Base-by-base conservation (phyloP, 1,140 invertebrate genomes). In the Whitmania pigra region DNA sequence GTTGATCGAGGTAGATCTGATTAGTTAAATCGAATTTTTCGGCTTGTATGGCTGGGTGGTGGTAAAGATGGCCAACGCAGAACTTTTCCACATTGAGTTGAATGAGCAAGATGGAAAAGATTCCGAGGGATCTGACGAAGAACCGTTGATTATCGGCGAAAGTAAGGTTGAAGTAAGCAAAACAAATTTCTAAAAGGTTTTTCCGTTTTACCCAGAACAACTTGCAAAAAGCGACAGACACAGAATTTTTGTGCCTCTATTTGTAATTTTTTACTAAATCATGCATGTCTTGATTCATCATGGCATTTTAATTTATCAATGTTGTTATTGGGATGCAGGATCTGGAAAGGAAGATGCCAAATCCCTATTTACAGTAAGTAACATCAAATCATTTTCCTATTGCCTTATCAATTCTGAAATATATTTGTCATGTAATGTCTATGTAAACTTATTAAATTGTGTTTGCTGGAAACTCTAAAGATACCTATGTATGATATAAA, bases 31-130 rank as follows among this genome's bases (percentile, higher is more conserved):
- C 43, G 43, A 49, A 13, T 49, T 49, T 49, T 49, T 49, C 43
- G 43, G 43, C 9, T 49, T 49, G 43, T 49, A 49, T 49, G 43
- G 43, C 43, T 49, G 43, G 43, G 20, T 63, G 29, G 22, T 25
- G 57, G 11, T 63, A 63, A 63, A 63, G 29, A 63, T 63, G 57
- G 57, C 57, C 7, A 63, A 63, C 29, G 57, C 22, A 25, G 22
- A 25, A 25, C 22, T 63, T 31, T 63, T 63, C 29, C 22, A 63
- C 29, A 63, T 63, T 63, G 57, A 63, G 29, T 31, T 63, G 29
- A 63, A 63, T n/a, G 57, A 63, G 18, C 22, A 63, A 31, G 57
- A 63, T 63, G 57, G 57, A 22, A 63, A 31, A 63, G 57, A 63
- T 63, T 63, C 57, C 7, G 57, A 63, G 18, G 29, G 22, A 25